phyloP scores from a whole-genome alignment of 2,113 vertebrate species.

The Tenebrosternarchus preto region DNA sequence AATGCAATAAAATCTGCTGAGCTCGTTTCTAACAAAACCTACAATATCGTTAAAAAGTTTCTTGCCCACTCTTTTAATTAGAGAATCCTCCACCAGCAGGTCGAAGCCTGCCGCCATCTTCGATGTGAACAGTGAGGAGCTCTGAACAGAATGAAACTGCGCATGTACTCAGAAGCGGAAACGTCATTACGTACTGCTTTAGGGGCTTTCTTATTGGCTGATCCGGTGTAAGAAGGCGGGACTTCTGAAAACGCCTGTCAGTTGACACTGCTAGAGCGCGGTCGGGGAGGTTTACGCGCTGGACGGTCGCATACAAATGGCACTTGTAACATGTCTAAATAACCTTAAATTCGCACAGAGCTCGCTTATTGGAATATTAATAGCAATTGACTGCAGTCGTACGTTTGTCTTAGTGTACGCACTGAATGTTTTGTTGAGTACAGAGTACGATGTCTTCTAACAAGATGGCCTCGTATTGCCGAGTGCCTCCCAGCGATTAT shows the following conservation, averaged over 20 bases:
- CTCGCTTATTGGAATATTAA: neutral
- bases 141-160: constrained; percentile 54
- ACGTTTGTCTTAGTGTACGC: neutral
- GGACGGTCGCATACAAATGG: neutral
- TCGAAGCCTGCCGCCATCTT: constrained; percentile 94
- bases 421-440: constrained; percentile 7
- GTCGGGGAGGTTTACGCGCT: neutral
- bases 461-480: constrained; percentile 55
- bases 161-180: constrained; percentile 41
- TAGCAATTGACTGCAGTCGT: neutral
- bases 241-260: constrained; percentile 21
- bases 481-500: constrained; percentile 10
- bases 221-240: constrained; percentile 44
- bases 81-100: constrained; percentile 87
- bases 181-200: constrained; percentile 48
- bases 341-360: neutral
- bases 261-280: constrained; percentile 23
- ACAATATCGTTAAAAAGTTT: constrained; percentile 89
- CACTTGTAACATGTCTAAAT: constrained; percentile 32
- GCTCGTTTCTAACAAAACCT: constrained; percentile 84
- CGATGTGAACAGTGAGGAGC: constrained; percentile 61
- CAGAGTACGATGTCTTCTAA: constrained; percentile 12
- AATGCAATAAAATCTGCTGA: constrained; percentile 80
- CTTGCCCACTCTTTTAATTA: constrained; percentile 92
- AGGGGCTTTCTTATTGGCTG: constrained; percentile 30